Base-by-base conservation (phyloP, 2,888 invertebrate genomes). In the Pyrgus malvae region DNA sequence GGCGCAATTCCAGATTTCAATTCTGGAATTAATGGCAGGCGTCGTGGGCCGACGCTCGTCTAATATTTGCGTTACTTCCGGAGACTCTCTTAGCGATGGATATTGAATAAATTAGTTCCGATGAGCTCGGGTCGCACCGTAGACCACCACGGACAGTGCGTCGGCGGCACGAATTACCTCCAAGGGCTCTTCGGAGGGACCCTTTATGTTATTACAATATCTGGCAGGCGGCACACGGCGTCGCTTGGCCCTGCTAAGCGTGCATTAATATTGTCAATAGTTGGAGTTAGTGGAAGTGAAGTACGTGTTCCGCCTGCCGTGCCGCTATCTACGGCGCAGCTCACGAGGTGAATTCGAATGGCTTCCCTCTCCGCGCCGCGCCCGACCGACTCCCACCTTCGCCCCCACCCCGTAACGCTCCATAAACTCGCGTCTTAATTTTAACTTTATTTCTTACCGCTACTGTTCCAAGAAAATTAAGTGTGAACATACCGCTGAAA, bases 211-310 rank as follows among this genome's bases (percentile, higher is more conserved):
- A 80, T 41, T 68, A 68, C 61, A 72, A 68, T 76, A 77, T 80
- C 81, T 63, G 46, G 80, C 75, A 84, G 76, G 80, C 83, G 65
- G 63, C 74, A 76, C 87, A 83, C 82, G 84, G 59, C 74, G 72
- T 64, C 79, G 79, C 78, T 85, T 81, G 81, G 84, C 80, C 80
- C 80, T 81, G 82, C 80, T 88, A 87, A 88, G 83, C 87, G 87
- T 88, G 86, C 88, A 88, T 89, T 88, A 88, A 88, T 89, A 88
- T 88, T 89, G 89, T 90, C 89, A 90, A 89, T 90, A 90, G 89
- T 89, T 86, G 83, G 87, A 88, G 88, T 89, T 89, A 87, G 87
- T 88, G 83, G 88, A 88, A 90, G 86, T 87, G 85, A 85, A 85
- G 88, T 87, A 90, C 89, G 89, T 90, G 89, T 87, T 83, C 87